These are phyloP conservation scores for Coleophora flavipennella DNA, from an alignment of 2,888 invertebrate species.

Conservation along the genomic window DNA sequence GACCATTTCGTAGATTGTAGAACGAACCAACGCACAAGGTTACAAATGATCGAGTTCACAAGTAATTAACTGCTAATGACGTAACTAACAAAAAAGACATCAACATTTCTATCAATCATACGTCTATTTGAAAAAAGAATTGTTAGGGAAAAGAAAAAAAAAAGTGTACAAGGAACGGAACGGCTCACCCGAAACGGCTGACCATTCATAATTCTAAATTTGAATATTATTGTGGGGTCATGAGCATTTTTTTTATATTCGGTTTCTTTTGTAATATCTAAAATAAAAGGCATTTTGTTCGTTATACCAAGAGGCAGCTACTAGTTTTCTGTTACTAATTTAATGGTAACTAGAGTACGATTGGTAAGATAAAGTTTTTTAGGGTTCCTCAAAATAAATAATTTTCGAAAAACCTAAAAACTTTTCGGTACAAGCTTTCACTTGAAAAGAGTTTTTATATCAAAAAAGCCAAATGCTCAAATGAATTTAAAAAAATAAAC, in stretches of 20 bases:
- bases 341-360: neutral
- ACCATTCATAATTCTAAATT: constrained; percentile 58
- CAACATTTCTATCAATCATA: constrained; percentile 62
- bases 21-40: constrained; percentile 26
- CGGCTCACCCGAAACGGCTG: constrained; percentile 23
- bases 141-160: constrained; percentile 17
- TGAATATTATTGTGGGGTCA: constrained; percentile 52
- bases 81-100: constrained; percentile 61
- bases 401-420: too few relatives aligned
- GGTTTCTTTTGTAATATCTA: too few relatives aligned
- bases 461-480: too few relatives aligned
- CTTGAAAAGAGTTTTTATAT: too few relatives aligned
- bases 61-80: constrained; percentile 66
- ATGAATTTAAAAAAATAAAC: too few relatives aligned
- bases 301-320: neutral
- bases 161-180: constrained; percentile 6
- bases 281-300: constrained; percentile 13
- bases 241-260: constrained; percentile 28
- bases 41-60: constrained; percentile 63
- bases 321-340: too few relatives aligned
- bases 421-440: too few relatives aligned
- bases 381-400: too few relatives aligned
- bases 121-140: constrained; percentile 50
- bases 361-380: neutral
- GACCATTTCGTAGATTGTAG: constrained; percentile 16